Percentiles rank a stretch among this genome's conserved stretches.
Conservation (phyloP, 2,888 invertebrate genomes). For the Conchocele bisecta region DNA sequence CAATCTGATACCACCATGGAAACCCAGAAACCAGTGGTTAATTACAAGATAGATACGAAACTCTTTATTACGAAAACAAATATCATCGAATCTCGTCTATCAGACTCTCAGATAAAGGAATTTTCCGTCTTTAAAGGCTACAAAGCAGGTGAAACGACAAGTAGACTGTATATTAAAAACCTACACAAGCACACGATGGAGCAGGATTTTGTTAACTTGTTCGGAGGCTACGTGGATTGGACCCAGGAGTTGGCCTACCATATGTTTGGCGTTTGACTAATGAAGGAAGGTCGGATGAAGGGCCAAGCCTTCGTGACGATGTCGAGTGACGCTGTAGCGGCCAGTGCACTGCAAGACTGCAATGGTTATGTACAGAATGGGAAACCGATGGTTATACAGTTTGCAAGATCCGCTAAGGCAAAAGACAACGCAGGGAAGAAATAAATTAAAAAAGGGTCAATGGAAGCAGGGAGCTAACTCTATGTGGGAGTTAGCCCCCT, state of each 20-base stretch:
- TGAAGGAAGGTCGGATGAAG: conserved; percentile 98
- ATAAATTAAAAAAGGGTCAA: too few relatives aligned
- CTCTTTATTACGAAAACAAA: conserved; percentile 81
- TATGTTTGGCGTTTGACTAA: conserved; percentile 88
- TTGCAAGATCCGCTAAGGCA: conserved; percentile 65
- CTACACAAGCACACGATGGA: conserved; percentile 91
- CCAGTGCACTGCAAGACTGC: conserved; percentile 90
- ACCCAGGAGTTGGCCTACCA: conserved; percentile 81
- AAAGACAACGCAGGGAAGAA: conserved; percentile 50
- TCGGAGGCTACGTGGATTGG: conserved; percentile 87
- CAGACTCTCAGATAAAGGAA: conserved; percentile 83
- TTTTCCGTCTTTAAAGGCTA: conserved; percentile 94
- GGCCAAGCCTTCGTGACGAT: conserved; percentile 96
- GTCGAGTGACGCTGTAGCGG: conserved; percentile 88
- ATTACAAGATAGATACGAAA: conserved; percentile 61
- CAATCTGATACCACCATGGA: conserved; percentile 48
- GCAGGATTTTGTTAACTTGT: conserved; percentile 88
- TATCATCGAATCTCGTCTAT: conserved; percentile 83
- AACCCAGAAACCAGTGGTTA: conserved; percentile 68
- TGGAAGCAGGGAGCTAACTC: too few relatives aligned
- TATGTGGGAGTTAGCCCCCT: too few relatives aligned
- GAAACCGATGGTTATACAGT: conserved; percentile 92
- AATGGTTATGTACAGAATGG: conserved; percentile 94
- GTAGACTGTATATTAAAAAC: conserved; percentile 96
- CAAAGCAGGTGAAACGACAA: conserved; percentile 90